Conservation (phyloP, 35 echinoderm and acorn worm genomes). For the Apostichopus japonicus region DNA sequence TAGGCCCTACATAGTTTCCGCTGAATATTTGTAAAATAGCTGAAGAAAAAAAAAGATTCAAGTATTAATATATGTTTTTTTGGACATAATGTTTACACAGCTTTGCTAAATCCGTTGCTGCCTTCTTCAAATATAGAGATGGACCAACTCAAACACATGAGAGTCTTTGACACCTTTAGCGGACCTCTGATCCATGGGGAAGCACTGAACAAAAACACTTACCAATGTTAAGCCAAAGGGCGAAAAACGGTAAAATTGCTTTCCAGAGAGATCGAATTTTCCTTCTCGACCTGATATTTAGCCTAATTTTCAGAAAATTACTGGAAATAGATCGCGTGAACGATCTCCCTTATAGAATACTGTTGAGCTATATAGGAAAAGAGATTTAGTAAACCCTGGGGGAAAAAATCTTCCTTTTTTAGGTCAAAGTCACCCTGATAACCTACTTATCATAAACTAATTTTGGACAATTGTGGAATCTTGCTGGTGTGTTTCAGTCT, state of each 20-base stretch:
- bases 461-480: no score
- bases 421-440: neutral
- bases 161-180: neutral
- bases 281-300: neutral
- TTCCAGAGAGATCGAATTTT: slow-evolving; percentile 1
- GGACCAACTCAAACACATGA: no score
- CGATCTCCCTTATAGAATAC: neutral
- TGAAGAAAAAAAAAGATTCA: no score
- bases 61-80: no score
- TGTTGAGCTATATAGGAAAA: neutral
- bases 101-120: no score
- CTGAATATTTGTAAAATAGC: no score
- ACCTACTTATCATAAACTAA: neutral
- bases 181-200: neutral
- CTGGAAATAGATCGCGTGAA: neutral
- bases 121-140: no score
- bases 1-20: no score
- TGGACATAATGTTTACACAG: no score
- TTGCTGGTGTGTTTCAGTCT: no score
- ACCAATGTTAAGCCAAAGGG: neutral
- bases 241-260: neutral
- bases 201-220: neutral
- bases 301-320: neutral
- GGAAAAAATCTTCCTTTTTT: neutral
- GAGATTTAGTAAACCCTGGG: neutral